phyloP scores from a whole-genome alignment of 1,140 invertebrate species.

The Proctacanthus coquilletti region DNA sequence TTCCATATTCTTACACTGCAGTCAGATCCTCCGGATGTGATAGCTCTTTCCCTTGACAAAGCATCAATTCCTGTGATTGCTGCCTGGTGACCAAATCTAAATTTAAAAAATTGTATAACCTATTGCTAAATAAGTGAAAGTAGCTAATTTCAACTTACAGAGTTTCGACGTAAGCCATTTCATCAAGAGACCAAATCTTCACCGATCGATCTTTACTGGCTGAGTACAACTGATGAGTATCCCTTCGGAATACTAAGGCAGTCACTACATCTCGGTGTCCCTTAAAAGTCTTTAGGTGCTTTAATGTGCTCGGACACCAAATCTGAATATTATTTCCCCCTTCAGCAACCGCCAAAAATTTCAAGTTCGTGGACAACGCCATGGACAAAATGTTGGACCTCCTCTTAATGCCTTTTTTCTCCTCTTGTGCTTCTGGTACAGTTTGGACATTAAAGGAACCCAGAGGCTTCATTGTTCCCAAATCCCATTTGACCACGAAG shows the following conservation, averaged over 20 bases:
- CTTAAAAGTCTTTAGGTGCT: slow-evolving; percentile 64
- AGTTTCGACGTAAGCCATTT: slow-evolving; percentile 91
- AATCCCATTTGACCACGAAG: slow-evolving; percentile 68
- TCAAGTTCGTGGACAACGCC: slow-evolving; percentile 68
- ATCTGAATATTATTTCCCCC: slow-evolving; percentile 61
- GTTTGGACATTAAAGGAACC: slow-evolving; percentile 24
- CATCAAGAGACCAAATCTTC: slow-evolving; percentile 87
- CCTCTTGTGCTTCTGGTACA: slow-evolving; percentile 38
- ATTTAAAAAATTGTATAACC: slow-evolving; percentile 4
- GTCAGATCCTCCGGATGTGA: slow-evolving; percentile 81
- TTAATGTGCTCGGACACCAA: slow-evolving; percentile 63
- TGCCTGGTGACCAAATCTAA: slow-evolving; percentile 78
- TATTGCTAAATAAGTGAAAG: neutral
- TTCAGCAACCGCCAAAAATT: slow-evolving; percentile 74
- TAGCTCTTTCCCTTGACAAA: slow-evolving; percentile 62
- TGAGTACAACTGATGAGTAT: slow-evolving; percentile 81
- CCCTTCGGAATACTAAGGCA: slow-evolving; percentile 70
- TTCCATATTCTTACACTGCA: slow-evolving; percentile 83
- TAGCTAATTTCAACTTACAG: slow-evolving; percentile 38
- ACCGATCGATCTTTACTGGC: slow-evolving; percentile 69
- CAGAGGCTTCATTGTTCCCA: slow-evolving; percentile 27
- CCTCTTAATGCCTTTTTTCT: slow-evolving; percentile 32
- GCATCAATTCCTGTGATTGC: slow-evolving; percentile 81
- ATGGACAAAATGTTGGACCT: slow-evolving; percentile 45
- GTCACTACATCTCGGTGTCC: slow-evolving; percentile 61